Evolutionary conservation across 1,140 invertebrate species (phyloP).

Genomic region (Lepidurus packardi): DNA sequence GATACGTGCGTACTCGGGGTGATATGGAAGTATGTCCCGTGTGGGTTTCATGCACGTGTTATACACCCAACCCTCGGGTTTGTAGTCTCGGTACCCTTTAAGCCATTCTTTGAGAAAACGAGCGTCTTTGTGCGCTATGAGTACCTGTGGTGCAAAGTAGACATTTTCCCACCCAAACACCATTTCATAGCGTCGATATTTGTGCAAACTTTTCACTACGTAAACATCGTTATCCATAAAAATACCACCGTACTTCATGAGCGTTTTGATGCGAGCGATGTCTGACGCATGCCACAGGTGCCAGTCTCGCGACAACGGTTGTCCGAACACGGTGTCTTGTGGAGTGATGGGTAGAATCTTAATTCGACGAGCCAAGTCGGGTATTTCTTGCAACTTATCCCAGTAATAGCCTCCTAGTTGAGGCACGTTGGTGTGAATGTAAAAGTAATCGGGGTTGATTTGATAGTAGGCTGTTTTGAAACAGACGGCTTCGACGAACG

Average conservation of each 20-base stretch:
- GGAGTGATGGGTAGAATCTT: conserved; percentile 21
- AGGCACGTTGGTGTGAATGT: conserved; percentile 30
- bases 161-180: conserved; percentile 40
- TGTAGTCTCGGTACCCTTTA: conserved; percentile 24
- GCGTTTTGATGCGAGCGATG: conserved; percentile 39
- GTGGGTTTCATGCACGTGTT: conserved; percentile 34
- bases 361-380: conserved; percentile 23
- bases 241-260: conserved; percentile 42
- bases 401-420: conserved; percentile 32
- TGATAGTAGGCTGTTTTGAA: conserved; percentile 26
- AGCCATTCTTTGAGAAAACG: conserved; percentile 31
- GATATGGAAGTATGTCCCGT: conserved; percentile 25
- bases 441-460: conserved; percentile 32
- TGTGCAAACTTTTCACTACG: conserved; percentile 41
- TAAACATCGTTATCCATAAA: conserved; percentile 43
- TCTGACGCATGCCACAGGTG: conserved; percentile 41
- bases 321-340: conserved; percentile 31
- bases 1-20: conserved; percentile 32
- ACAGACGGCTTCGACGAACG: conserved; percentile 32
- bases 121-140: conserved; percentile 34
- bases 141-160: conserved; percentile 33
- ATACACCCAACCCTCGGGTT: conserved; percentile 28
- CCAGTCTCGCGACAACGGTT: conserved; percentile 28
- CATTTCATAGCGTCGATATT: conserved; percentile 41
- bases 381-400: conserved; percentile 23